These are phyloP conservation scores for Nymphicus hollandicus DNA, from an alignment of 2,113 vertebrate species.

Conservation along the genomic window DNA sequence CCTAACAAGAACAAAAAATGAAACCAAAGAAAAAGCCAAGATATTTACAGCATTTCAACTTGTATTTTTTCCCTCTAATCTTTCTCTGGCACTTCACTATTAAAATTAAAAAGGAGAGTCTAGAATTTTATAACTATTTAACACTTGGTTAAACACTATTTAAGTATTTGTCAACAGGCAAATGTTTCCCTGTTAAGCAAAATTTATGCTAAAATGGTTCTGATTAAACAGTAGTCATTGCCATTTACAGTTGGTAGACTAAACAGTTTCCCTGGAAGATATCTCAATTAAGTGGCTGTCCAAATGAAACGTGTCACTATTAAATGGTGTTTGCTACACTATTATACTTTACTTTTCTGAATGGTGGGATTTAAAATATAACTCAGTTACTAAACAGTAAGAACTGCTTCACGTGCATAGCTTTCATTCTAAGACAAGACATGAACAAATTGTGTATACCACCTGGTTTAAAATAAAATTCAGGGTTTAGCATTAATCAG, in stretches of 20 bases:
- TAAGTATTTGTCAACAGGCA: conserved; percentile 63
- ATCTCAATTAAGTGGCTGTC: conserved; percentile 59
- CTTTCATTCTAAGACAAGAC: conserved; percentile 7
- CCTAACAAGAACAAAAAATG: not conserved
- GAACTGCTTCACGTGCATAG: not conserved
- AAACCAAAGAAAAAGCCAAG: not conserved
- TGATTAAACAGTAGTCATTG: conserved; percentile 61
- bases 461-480: conserved; percentile 17
- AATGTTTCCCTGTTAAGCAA: conserved; percentile 49
- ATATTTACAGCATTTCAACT: not conserved
- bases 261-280: conserved; percentile 56
- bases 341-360: conserved; percentile 23
- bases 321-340: conserved; percentile 35
- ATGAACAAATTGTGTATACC: not conserved
- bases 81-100: conserved; percentile 35
- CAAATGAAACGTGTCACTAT: conserved; percentile 40
- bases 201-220: conserved; percentile 62
- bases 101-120: conserved; percentile 46
- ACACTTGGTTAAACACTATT: conserved; percentile 65
- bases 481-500: conserved; percentile 42
- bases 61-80: not conserved
- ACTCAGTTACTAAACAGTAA: conserved; percentile 8
- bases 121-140: conserved; percentile 59
- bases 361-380: conserved; percentile 11
- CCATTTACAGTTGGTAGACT: conserved; percentile 58